phyloP scores from a whole-genome alignment of 2,797 vertebrate genomes.

The Otolemur crassicaudatus region DNA sequence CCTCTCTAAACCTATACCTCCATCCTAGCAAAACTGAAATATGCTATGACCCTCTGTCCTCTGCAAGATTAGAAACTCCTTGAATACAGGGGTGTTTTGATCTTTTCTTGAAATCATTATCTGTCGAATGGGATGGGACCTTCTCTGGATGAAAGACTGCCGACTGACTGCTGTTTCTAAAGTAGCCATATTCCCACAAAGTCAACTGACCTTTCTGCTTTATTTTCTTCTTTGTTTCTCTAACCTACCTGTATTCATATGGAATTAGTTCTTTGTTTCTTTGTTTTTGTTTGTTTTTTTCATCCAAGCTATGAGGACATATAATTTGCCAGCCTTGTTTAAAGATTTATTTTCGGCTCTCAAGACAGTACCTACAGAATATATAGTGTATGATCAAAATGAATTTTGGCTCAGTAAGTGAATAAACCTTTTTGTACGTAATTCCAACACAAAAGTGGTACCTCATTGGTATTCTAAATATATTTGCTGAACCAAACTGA shows the following conservation, averaged over 20 bases:
- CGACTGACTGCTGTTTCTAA: background rate
- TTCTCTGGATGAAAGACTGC: background rate
- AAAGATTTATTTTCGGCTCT: slow-evolving; percentile 8
- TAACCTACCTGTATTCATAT: background rate
- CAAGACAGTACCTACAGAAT: background rate
- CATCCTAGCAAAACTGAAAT: background rate
- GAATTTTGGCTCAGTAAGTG: background rate
- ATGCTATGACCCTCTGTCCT: background rate
- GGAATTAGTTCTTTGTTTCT: background rate
- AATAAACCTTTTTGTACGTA: background rate
- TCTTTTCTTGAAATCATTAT: background rate
- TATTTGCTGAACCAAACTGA: background rate
- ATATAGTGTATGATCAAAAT: background rate
- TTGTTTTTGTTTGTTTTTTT: background rate
- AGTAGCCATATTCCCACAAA: background rate
- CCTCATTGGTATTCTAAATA: background rate
- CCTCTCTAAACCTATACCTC: background rate
- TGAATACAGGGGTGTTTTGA: background rate
- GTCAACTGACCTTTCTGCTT: background rate
- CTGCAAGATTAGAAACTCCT: background rate
- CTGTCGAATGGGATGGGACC: background rate
- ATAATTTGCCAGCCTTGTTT: background rate
- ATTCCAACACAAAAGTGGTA: background rate
- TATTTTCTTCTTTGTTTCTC: background rate
- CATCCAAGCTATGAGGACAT: background rate